Conservation (phyloP, 2,888 invertebrate species). For the Eupeodes luniger region DNA sequence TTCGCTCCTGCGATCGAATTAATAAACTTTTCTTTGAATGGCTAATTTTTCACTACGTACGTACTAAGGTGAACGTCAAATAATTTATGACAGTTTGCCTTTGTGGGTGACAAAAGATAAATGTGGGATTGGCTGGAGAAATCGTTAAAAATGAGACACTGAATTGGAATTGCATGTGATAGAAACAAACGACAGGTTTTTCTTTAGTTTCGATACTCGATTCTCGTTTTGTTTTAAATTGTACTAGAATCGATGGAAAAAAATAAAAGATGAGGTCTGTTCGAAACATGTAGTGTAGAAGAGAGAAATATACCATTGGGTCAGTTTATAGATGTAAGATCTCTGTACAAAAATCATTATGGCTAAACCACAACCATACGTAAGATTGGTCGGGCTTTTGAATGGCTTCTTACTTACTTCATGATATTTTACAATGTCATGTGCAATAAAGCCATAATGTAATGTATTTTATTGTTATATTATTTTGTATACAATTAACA, state of each 20-base stretch:
- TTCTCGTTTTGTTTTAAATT: not conserved
- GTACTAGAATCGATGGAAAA: conserved; percentile 3
- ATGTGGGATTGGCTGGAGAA: conserved; percentile 58
- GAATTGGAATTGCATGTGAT: not conserved
- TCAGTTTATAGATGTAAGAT: too few relatives aligned
- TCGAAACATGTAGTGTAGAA: not conserved
- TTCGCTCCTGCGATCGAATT: not conserved
- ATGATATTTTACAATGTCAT: too few relatives aligned
- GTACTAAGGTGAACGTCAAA: conserved; percentile 55
- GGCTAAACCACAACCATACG: too few relatives aligned
- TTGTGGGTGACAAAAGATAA: conserved; percentile 57
- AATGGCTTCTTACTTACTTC: too few relatives aligned
- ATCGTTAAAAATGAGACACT: conserved; percentile 6
- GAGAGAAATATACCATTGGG: too few relatives aligned
- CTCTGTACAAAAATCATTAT: too few relatives aligned
- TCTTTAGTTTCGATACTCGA: conserved; percentile 34
- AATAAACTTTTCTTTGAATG: conserved; percentile 3
- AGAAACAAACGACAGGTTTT: not conserved
- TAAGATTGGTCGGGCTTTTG: too few relatives aligned
- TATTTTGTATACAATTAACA: too few relatives aligned
- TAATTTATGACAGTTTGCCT: conserved; percentile 50
- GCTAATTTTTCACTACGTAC: conserved; percentile 22
- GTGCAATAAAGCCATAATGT: too few relatives aligned
- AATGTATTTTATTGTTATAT: too few relatives aligned
- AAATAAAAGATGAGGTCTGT: not conserved